A percentile compares a stretch with the other conserved stretches of the same genome.
Conservation (phyloP, 2,113 vertebrate genomes). For the Osmerus eperlanus region DNA sequence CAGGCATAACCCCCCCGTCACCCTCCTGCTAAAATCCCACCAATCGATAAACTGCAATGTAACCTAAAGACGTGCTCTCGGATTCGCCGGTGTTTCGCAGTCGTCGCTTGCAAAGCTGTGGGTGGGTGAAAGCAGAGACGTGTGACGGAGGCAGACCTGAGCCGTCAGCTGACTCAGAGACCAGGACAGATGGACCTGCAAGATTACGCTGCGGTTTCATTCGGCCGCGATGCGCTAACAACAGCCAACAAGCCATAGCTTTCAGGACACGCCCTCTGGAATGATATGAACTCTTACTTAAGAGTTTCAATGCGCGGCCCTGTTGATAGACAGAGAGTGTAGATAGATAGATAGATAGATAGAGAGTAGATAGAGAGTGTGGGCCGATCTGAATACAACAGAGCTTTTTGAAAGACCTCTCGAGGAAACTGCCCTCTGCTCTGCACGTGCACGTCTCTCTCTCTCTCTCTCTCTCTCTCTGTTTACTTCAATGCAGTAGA, state of each 20-base stretch:
- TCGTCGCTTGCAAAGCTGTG: no score
- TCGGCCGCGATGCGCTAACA: constrained; percentile 13
- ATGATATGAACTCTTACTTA: constrained; percentile 4
- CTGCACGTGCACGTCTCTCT: constrained; percentile 32
- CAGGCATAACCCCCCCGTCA: no score
- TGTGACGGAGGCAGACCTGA: constrained; percentile 22
- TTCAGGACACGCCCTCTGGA: background rate
- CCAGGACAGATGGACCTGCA: constrained; percentile 32
- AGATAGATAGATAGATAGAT: background rate
- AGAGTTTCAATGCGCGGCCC: constrained; percentile 2
- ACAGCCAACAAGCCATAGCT: background rate
- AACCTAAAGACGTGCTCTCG: no score
- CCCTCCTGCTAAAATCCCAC: no score
- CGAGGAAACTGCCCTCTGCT: constrained; percentile 40
- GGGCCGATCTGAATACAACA: constrained; percentile 31
- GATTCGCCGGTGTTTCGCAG: no score
- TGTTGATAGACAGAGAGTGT: constrained; percentile 23
- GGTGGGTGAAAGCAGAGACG: background rate
- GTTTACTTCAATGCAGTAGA: constrained; percentile 20
- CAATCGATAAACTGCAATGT: background rate
- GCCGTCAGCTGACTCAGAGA: constrained; percentile 35
- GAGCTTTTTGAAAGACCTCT: constrained; percentile 11
- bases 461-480: constrained; percentile 11
- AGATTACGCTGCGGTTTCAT: constrained; percentile 19
- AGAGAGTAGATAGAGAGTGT: constrained; percentile 13